phyloP scores from a whole-genome alignment of 2,113 vertebrate species.

The Clarias gariepinus region DNA sequence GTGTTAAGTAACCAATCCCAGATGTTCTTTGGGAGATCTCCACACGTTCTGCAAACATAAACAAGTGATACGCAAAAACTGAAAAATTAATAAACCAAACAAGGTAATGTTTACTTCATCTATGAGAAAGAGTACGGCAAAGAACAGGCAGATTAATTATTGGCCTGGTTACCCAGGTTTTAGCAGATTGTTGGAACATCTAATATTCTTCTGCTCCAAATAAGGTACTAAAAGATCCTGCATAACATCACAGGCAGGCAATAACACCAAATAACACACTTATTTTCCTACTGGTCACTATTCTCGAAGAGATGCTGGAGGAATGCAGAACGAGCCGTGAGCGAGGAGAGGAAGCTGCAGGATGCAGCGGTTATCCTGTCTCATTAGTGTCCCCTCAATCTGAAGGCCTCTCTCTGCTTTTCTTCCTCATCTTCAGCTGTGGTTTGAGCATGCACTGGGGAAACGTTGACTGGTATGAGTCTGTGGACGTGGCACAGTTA shows the following conservation, averaged over 20 bases:
- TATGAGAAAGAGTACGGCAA: not conserved
- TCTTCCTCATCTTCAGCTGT: conserved; percentile 15
- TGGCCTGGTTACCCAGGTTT: not conserved
- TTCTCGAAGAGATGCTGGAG: not conserved
- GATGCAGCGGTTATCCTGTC: conserved; percentile 2
- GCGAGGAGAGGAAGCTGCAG: conserved; percentile 8
- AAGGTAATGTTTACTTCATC: not conserved
- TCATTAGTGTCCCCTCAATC: conserved; percentile 27
- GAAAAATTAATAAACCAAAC: not conserved
- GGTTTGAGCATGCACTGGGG: conserved; percentile 24
- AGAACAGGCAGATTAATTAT: not conserved
- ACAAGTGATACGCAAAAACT: not conserved
- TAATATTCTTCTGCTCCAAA: not conserved
- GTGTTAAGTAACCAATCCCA: conserved; percentile 35
- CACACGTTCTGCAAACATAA: conserved; percentile 11
- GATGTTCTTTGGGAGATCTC: conserved; percentile 10
- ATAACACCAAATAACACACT: not conserved
- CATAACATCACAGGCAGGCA: not conserved
- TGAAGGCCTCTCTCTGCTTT: conserved; percentile 16
- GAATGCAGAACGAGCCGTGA: not conserved
- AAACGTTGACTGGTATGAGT: conserved; percentile 37
- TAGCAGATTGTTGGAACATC: not conserved
- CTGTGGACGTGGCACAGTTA: conserved; percentile 18
- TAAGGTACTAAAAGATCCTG: not conserved
- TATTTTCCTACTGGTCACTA: not conserved